Base-by-base conservation (phyloP, 2,797 vertebrate genomes). In the Luscinia megarhynchos region DNA sequence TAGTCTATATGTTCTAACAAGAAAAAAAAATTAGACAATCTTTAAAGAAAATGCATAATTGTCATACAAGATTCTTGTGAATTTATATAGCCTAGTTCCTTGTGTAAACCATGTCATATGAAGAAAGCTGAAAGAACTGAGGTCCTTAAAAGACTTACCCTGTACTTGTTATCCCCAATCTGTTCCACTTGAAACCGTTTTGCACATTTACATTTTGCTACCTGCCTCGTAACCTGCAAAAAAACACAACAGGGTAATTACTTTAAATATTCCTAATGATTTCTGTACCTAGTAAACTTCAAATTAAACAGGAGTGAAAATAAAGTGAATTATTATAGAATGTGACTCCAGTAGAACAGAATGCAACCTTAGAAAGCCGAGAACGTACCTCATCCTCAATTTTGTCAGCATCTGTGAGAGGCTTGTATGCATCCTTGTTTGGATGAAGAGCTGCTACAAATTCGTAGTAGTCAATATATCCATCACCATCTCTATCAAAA, bases 401-500 rank as follows among this genome's bases (percentile, higher is more conserved):
- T 98, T 99, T 99, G 97, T 99, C 99, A 19, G 99, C 99, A 63
- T 99, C 99, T 21, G 99, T 99, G 64, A 99, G 93, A 18, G 99
- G 99, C 88, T 99, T 99, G 96, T 99, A 99, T 1, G 99, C 99
- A 22, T 99, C 99, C 95, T 99, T 99, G 97, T 99, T 99, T 41
- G 99, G 99, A 97, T 99, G 99, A 67, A 99, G 98, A 48, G 99
- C 99, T 10, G 99, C 99, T 93, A 99, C 99, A 97, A 99, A 99
- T 96, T 99, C 99, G 1, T 99, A 99, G 95, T 99, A 99, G 97
- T 99, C 99, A 21, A 99, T 99, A 97, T 99, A 99, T n/a, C 99
- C 99, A 55, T 99, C 99, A 3, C 99, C 99, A 43, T 99, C 99
- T 93, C 99, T 97, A 97, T 99, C 99, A 93, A 99, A 99, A 93